A percentile compares a stretch with the other conserved stretches of the same genome.
Evolutionary conservation across 2,113 vertebrate species (phyloP).

Genomic region (Gallinago media): DNA sequence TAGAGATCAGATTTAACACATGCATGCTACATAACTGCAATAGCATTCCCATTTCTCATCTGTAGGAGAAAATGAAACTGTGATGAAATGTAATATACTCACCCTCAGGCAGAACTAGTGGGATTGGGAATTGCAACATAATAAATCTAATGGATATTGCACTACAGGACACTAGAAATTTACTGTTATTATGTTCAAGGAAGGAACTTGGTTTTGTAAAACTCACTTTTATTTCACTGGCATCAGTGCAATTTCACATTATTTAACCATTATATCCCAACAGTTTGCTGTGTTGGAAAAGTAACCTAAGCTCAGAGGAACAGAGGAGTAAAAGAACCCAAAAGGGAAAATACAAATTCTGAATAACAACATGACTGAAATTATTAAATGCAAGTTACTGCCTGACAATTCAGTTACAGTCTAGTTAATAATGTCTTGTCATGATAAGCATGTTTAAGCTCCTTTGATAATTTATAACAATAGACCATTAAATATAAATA

Average conservation of each 20-base stretch:
- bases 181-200: constrained; percentile 88
- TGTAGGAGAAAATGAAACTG: constrained; percentile 99
- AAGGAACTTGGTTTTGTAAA: constrained; percentile 84
- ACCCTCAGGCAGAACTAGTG: constrained; percentile 95
- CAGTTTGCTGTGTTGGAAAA: constrained; percentile 75
- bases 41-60: constrained; percentile 97
- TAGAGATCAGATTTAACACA: constrained; percentile 98
- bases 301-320: constrained; percentile 61
- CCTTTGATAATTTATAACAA: constrained; percentile 16
- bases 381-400: constrained; percentile 61
- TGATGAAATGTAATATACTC: constrained; percentile 99
- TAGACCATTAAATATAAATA: background rate
- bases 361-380: constrained; percentile 49
- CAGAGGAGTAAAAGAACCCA: constrained; percentile 39
- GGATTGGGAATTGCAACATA: constrained; percentile 97
- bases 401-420: background rate
- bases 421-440: constrained; percentile 41
- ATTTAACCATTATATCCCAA: constrained; percentile 89
- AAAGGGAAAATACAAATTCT: constrained; percentile 48
- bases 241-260: constrained; percentile 88
- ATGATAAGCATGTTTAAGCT: constrained; percentile 15
- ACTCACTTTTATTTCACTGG: constrained; percentile 89
- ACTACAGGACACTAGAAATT: constrained; percentile 87
- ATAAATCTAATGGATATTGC: constrained; percentile 99
- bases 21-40: constrained; percentile 97